These are phyloP conservation scores for Luehdorfia chinensis DNA, from an alignment of 1,140 invertebrate species.

Conservation along the genomic window DNA sequence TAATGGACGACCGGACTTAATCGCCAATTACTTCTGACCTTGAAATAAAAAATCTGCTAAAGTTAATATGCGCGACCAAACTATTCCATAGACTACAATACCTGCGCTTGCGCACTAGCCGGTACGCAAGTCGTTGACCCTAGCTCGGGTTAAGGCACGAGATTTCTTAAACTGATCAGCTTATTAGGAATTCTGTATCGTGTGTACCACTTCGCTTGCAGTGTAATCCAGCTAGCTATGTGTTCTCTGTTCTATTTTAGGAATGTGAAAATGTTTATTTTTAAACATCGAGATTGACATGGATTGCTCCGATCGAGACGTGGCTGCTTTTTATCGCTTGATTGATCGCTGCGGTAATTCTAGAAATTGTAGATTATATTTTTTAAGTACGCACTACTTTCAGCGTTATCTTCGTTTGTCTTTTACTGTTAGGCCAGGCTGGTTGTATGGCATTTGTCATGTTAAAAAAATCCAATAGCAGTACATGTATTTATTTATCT, in stretches of 20 bases:
- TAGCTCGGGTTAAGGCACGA: constrained; percentile 52
- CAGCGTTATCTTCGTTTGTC: constrained; percentile 1
- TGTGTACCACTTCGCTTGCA: constrained; percentile 28
- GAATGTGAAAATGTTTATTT: constrained; percentile 28
- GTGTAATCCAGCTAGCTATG: constrained; percentile 23
- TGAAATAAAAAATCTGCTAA: constrained; percentile 30
- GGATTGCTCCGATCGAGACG: constrained; percentile 2
- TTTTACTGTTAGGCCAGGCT: neutral
- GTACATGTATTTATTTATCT: too few relatives aligned
- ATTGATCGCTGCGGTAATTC: constrained; percentile 18
- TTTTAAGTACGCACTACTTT: neutral
- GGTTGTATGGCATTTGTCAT: too few relatives aligned
- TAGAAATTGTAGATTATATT: constrained; percentile 16
- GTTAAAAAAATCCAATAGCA: too few relatives aligned
- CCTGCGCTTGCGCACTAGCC: constrained; percentile 50
- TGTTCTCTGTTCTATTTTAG: constrained; percentile 29
- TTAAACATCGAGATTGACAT: constrained; percentile 24
- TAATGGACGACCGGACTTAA: too few relatives aligned
- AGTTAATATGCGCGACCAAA: constrained; percentile 25
- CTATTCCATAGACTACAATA: constrained; percentile 50
- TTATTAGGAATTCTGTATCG: constrained; percentile 65
- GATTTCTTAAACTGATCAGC: constrained; percentile 68
- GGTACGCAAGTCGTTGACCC: constrained; percentile 44
- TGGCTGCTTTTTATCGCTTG: constrained; percentile 17
- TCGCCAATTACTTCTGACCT: too few relatives aligned